Evolutionary conservation across 2,113 vertebrate genomes (phyloP).

Genomic region (Argyrosomus japonicus): DNA sequence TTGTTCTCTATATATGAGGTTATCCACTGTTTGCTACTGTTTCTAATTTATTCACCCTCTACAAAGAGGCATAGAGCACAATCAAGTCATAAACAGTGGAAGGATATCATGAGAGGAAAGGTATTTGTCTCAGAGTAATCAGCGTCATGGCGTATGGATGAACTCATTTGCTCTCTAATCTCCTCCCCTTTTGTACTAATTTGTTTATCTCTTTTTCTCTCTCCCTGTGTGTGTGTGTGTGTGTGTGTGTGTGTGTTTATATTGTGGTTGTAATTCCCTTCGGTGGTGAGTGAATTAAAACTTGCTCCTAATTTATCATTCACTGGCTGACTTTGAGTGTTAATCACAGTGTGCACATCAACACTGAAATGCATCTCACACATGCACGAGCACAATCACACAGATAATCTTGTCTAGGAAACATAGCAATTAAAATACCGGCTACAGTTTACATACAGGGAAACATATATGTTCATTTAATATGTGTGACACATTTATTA

Average conservation of each 20-base stretch:
- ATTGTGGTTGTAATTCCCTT: constrained; percentile 56
- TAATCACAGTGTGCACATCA: constrained; percentile 60
- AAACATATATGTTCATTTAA: constrained; percentile 43
- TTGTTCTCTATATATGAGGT: constrained; percentile 15
- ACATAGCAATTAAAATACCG: constrained; percentile 35
- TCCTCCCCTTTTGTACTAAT: constrained; percentile 69
- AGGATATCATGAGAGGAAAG: constrained; percentile 45
- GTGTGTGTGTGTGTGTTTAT: constrained; percentile 31
- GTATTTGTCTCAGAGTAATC: constrained; percentile 73
- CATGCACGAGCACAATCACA: constrained; percentile 13
- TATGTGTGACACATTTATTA: constrained; percentile 26
- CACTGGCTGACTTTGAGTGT: constrained; percentile 51
- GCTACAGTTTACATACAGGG: constrained; percentile 11
- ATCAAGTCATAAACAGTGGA: constrained; percentile 41
- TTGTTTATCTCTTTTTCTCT: constrained; percentile 48
- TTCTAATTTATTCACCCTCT: constrained; percentile 21
- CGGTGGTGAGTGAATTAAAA: constrained; percentile 67
- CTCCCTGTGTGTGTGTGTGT: constrained; percentile 19
- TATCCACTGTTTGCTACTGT: neutral
- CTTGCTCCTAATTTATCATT: constrained; percentile 67
- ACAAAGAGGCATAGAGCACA: constrained; percentile 22
- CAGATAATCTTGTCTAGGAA: constrained; percentile 46
- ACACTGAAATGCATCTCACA: constrained; percentile 29
- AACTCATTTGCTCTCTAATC: constrained; percentile 72
- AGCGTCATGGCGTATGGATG: constrained; percentile 59